Conservation (phyloP, 2,113 vertebrate genomes). For the Prunella fulvescens region DNA sequence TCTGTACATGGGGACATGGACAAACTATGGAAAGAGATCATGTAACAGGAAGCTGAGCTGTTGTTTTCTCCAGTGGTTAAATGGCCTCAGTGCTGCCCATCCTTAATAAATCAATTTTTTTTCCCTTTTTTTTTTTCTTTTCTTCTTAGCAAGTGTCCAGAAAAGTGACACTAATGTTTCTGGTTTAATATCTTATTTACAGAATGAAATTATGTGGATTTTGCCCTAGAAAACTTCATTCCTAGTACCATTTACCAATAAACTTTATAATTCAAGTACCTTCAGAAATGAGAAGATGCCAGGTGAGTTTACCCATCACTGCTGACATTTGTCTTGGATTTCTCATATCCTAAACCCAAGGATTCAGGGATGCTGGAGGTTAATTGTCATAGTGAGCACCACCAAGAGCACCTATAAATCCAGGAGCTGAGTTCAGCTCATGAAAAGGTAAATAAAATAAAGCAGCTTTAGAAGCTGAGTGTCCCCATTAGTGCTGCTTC, state of each 20-base stretch:
- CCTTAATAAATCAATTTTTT: not conserved
- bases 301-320: not conserved
- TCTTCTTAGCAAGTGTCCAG: not conserved
- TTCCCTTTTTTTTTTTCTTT: not conserved
- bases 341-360: not conserved
- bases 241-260: not conserved
- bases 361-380: not conserved
- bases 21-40: not conserved
- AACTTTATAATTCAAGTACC: not conserved
- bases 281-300: not conserved
- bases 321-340: not conserved
- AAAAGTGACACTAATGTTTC: not conserved
- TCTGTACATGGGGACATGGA: not conserved
- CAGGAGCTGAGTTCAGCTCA: not conserved
- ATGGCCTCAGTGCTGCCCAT: not conserved
- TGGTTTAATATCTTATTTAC: not conserved
- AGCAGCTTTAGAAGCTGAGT: not conserved
- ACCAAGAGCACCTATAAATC: not conserved
- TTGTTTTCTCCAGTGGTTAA: not conserved
- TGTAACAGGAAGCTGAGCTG: not conserved
- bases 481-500: not conserved
- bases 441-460: not conserved
- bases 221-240: not conserved
- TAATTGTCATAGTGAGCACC: not conserved
- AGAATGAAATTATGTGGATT: not conserved